Evolutionary conservation across 1,140 invertebrate species (phyloP), one percentile per base, ranked within the genome.

Genomic region (Agrilus planipennis): DNA sequence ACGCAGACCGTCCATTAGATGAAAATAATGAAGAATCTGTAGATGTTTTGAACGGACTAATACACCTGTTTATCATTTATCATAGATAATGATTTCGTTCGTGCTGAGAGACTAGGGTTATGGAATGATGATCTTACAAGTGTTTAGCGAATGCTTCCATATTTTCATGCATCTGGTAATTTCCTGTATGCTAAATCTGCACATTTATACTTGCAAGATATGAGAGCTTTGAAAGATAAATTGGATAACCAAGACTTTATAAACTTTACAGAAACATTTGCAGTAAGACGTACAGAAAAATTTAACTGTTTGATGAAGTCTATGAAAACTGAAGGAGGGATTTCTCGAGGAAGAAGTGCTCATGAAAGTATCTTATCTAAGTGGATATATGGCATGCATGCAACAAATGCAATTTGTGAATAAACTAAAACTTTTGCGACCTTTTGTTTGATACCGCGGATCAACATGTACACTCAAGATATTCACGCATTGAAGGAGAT

Each of bases 201-300:
- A 9, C 51, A 55, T 20, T 12, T 58, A 9, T 64, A 61, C 46
- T 23, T 65, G 5, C 29, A 31, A 31, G 15, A 16, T 16, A 31
- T 31, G 29, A 6, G 9, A 5, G 29, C 9, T 16, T 31, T 31
- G 29, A 4, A 5, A 31, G 15, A 31, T 10, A 11, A 6, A 31
- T 10, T 31, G 29, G 29, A 31, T 31, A 11, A 6, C 9, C 6
- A 14, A 10, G 29, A 31, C 9, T 31, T 10, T 16, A 11, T 10
- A 6, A 12, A 6, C 9, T 47, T 47, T 16, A 20, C 10, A 4
- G 18, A 30, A 41, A 36, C 1, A 45, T 60, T 58, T 52, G 39
- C 64, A 61, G 58, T 57, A 49, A 39, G 65, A 64, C 4, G 43
- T n/a, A 5, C 66, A 55, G 47, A 41, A 53, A 7, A 60, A 65